Percentiles rank a stretch among this genome's conserved stretches.
Evolutionary conservation across 2,888 invertebrate genomes (phyloP).

Genomic region (Colletes collaris): DNA sequence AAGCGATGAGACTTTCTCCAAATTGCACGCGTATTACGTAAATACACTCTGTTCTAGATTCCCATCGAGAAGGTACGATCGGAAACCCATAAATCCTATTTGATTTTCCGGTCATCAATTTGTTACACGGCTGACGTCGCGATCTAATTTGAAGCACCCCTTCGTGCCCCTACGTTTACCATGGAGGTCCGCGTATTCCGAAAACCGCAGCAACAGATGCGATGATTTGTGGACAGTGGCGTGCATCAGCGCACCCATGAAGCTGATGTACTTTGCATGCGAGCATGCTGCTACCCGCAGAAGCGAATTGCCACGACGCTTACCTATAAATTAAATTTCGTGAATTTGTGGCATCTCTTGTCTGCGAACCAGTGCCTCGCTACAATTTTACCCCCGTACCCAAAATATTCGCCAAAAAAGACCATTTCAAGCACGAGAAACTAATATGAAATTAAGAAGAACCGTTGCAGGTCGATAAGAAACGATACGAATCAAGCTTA

Average conservation of each 20-base stretch:
- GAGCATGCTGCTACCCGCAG: conserved; percentile 12
- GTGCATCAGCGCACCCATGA: conserved; percentile 61
- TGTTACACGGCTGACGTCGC: conserved; percentile 73
- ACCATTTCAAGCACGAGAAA: no score
- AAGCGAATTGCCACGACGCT: conserved; percentile 29
- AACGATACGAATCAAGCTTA: no score
- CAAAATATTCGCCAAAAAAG: no score
- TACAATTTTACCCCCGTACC: neutral
- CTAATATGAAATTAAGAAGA: no score
- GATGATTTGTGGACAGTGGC: conserved; percentile 76
- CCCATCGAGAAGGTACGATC: conserved; percentile 46
- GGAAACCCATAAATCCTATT: conserved; percentile 74
- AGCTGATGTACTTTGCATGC: conserved; percentile 60
- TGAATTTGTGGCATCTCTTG: conserved; percentile 3
- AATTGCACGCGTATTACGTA: neutral
- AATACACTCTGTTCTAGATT: neutral
- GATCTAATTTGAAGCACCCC: conserved; percentile 71
- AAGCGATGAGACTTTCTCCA: neutral
- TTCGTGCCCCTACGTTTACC: conserved; percentile 24
- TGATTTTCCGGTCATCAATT: conserved; percentile 77
- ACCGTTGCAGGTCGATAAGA: no score
- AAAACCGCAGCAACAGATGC: conserved; percentile 78
- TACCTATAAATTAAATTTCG: conserved; percentile 25
- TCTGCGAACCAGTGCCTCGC: neutral
- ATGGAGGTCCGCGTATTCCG: conserved; percentile 52